Percentiles rank a stretch among this genome's conserved stretches.
These are phyloP conservation scores for Corynorhinus townsendii DNA, from an alignment of 2,113 vertebrate species.

Conservation along the genomic window DNA sequence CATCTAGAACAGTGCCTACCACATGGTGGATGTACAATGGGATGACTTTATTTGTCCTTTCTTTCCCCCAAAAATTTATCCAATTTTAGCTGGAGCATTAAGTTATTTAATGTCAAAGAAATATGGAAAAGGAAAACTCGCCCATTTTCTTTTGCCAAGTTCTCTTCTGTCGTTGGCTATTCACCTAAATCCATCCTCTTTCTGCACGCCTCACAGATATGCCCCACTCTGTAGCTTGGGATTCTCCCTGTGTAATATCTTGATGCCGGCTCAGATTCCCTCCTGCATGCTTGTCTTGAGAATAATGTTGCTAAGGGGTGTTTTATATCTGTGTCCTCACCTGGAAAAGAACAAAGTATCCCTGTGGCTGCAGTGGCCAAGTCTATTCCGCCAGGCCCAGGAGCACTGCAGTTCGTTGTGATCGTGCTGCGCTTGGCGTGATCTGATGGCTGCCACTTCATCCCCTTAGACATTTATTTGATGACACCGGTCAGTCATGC, in stretches of 20 bases:
- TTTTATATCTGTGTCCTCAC: not conserved
- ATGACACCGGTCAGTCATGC: not conserved
- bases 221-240: not conserved
- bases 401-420: not conserved
- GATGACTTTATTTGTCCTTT: not conserved
- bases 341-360: not conserved
- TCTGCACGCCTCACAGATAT: not conserved
- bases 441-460: not conserved
- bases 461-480: not conserved
- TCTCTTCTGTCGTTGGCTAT: not conserved
- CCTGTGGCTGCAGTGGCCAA: not conserved
- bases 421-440: not conserved
- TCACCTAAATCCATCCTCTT: not conserved
- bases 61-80: not conserved
- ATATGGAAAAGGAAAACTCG: not conserved
- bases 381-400: not conserved
- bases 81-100: not conserved
- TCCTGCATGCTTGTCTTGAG: not conserved
- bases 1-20: not conserved
- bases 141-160: not conserved
- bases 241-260: not conserved
- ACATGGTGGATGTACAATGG: not conserved
- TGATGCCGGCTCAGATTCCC: not conserved
- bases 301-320: not conserved
- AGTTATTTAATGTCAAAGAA: not conserved